phyloP scores from a whole-genome alignment of 2,797 vertebrate species.

The Trichosurus vulpecula region DNA sequence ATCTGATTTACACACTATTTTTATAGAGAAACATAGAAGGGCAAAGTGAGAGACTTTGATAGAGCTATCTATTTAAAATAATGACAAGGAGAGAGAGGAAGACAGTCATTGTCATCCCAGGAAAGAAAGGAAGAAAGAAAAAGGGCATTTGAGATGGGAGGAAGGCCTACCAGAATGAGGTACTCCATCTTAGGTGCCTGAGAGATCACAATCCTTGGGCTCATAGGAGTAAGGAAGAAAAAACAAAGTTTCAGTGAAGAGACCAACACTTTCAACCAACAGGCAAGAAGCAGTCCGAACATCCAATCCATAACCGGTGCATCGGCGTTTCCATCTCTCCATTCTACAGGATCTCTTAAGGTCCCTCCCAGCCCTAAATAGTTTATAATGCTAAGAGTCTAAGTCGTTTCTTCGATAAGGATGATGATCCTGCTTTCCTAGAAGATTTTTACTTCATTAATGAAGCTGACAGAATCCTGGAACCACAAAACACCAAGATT shows the following conservation, averaged over 20 bases:
- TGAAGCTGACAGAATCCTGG: neutral
- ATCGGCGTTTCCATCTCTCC: neutral
- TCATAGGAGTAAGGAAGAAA: neutral
- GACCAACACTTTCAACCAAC: neutral
- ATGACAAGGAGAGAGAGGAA: neutral
- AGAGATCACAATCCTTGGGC: neutral
- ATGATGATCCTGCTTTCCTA: neutral
- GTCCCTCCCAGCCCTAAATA: neutral
- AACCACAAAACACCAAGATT: neutral
- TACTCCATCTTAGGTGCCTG: neutral
- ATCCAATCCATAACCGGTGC: neutral
- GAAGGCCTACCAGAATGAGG: neutral
- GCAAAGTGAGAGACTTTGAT: neutral
- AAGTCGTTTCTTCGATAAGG: neutral
- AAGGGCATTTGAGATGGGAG: neutral
- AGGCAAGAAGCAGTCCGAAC: neutral
- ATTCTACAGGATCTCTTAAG: neutral
- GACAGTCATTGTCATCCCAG: neutral
- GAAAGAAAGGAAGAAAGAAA: neutral
- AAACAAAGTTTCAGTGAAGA: neutral
- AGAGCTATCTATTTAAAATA: neutral
- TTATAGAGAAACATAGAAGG: neutral
- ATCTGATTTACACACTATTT: constrained; percentile 9
- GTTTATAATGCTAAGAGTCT: neutral
- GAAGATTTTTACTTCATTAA: neutral